These are phyloP conservation scores for Holothuria leucospilota DNA, from an alignment of 53 echinoderm and acorn worm species.

Conservation along the genomic window DNA sequence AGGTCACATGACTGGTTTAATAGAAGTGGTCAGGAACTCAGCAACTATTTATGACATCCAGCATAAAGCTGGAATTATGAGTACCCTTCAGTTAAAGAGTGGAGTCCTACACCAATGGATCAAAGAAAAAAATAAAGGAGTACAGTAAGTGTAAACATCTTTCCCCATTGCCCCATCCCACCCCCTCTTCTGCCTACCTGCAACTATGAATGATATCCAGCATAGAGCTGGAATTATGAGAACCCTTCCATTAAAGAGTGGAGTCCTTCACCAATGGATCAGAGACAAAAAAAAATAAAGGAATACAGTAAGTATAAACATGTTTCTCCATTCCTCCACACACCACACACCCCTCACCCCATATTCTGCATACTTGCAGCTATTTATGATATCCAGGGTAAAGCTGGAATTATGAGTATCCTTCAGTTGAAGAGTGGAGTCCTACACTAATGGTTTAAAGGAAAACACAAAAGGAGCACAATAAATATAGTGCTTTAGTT, in stretches of 20 bases:
- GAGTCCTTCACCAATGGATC: slow-evolving; percentile 92
- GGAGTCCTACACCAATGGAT: slow-evolving; percentile 93
- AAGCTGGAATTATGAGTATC: slow-evolving; percentile 77
- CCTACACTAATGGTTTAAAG: slow-evolving; percentile 90
- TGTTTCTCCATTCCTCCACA: not conserved
- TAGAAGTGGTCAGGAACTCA: slow-evolving; percentile 91
- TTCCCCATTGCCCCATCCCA: not conserved
- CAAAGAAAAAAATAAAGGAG: slow-evolving; percentile 85
- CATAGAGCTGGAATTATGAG: slow-evolving; percentile 89
- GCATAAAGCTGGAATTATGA: slow-evolving; percentile 86
- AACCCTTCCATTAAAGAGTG: slow-evolving; percentile 87
- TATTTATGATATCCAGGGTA: slow-evolving; percentile 89
- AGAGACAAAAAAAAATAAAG: slow-evolving; percentile 82
- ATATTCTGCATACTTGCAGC: slow-evolving; percentile 1
- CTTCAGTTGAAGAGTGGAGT: slow-evolving; percentile 88
- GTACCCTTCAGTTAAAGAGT: slow-evolving; percentile 90
- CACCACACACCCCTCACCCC: too few species aligned
- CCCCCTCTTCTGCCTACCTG: not conserved
- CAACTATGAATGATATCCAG: slow-evolving; percentile 93
- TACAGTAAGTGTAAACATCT: slow-evolving; percentile 70
- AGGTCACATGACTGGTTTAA: slow-evolving; percentile 89
- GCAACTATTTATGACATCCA: slow-evolving; percentile 94
- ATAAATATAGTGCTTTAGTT: too few species aligned
- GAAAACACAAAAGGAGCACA: slow-evolving; percentile 59
- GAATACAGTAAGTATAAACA: slow-evolving; percentile 76